These are phyloP conservation scores for Chelon auratus DNA, from an alignment of 2,797 vertebrate genomes.

Conservation along the genomic window DNA sequence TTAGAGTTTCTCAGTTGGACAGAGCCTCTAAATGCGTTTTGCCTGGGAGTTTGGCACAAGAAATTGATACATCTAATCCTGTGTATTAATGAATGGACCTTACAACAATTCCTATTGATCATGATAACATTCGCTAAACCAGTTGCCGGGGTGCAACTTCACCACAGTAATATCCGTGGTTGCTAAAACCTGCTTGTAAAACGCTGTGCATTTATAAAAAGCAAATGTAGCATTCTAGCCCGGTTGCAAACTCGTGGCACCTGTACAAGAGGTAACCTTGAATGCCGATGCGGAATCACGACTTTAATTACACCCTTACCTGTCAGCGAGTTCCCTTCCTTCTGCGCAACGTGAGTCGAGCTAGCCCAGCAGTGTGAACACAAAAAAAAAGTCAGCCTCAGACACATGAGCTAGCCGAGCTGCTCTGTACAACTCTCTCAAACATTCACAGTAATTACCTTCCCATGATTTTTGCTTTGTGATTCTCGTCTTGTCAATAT, in stretches of 20 bases:
- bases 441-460: conserved; percentile 71
- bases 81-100: not conserved
- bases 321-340: conserved; percentile 38
- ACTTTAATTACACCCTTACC: conserved; percentile 43
- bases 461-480: conserved; percentile 59
- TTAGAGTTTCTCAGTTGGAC: no score
- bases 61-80: no score
- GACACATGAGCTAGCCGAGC: conserved; percentile 32
- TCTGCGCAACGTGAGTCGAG: conserved; percentile 1
- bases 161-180: not conserved
- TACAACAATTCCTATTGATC: not conserved
- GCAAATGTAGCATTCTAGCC: not conserved
- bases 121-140: not conserved
- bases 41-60: no score
- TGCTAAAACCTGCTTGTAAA: not conserved
- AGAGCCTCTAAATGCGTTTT: no score
- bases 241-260: conserved; percentile 11
- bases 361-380: conserved; percentile 11
- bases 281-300: conserved; percentile 18
- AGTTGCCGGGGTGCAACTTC: not conserved
- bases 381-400: conserved; percentile 12
- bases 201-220: not conserved
- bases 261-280: conserved; percentile 16
- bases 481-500: conserved; percentile 66
- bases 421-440: conserved; percentile 41